Base-by-base conservation (phyloP, 2,113 vertebrate genomes). In the Candoia aspera region DNA sequence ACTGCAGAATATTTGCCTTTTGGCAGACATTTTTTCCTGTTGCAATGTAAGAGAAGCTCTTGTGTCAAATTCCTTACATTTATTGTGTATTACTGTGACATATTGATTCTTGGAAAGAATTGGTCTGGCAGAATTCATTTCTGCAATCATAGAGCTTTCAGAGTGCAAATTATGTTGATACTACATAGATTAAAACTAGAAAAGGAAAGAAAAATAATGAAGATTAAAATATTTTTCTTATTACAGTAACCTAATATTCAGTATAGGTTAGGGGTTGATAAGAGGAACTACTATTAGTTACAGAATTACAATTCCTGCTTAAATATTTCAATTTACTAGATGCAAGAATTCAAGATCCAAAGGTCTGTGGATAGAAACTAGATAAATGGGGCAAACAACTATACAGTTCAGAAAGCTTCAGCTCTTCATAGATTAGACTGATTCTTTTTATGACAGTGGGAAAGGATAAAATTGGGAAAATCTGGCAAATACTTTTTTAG, bases 51-150 rank as follows among this genome's bases (percentile, higher is more conserved):
- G 15, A 21, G 4, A n/a, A 29, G 9, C 6, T 64, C 57, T 57
- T 58, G 87, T 73, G 33, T 91, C n/a, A 73, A 19, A 21, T 58
- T 6, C 2, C 3, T 57, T 24, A 49, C 57, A 46, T 12, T 9
- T 91, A 86, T 23, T 85, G 21, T 87, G 33, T 23, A 79, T 46
- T 85, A n/a, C 84, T 91, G 29, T 62, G 26, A 37, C 24, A 54
- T 54, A 93, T 85, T 96, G 26, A 54, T 54, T 0, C 53, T 84
- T 93, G 60, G 90, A 96, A 88, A 86, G 89, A 53, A 73, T 0
- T 95, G 91, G 95, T 94, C 90, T n/a, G 87, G 15, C 57, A 88
- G 86, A 93, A 91, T 93, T 96, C 64, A 46, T 93, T 88, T 90
- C 8, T 24, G 53, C 87, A 9, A 17, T 93, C 92, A 91, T 93